phyloP scores from a whole-genome alignment of 2,888 invertebrate genomes.

The Eubasilissa splendida region DNA sequence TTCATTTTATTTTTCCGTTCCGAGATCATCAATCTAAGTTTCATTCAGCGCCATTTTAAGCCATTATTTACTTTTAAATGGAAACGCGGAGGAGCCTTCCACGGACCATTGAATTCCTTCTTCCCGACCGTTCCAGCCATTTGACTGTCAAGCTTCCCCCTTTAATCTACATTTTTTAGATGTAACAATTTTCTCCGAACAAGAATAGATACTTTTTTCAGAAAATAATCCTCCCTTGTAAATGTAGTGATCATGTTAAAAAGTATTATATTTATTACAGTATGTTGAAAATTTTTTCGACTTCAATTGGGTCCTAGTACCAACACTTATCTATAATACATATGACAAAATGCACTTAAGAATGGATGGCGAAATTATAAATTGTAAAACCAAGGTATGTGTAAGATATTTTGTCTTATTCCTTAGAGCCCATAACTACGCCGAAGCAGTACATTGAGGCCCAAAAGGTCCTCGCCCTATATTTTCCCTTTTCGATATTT shows the following conservation, averaged over 20 bases:
- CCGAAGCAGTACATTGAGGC: too few relatives aligned
- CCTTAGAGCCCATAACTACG: too few relatives aligned
- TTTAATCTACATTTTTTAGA: constrained; percentile 35
- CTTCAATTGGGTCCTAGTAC: too few relatives aligned
- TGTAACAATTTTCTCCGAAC: constrained; percentile 29
- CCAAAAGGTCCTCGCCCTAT: too few relatives aligned
- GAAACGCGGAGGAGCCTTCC: constrained; percentile 29
- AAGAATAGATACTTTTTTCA: not conserved
- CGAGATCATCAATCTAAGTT: constrained; percentile 34
- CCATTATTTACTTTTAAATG: constrained; percentile 46
- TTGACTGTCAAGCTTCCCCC: constrained; percentile 18
- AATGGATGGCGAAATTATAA: too few relatives aligned
- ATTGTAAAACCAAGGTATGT: too few relatives aligned
- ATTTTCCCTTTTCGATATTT: too few relatives aligned
- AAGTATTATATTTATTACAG: not conserved
- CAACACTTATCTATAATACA: too few relatives aligned
- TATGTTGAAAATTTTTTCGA: too few relatives aligned
- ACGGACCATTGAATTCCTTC: constrained; percentile 33
- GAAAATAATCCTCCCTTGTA: constrained; percentile 7
- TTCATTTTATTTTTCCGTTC: constrained; percentile 18
- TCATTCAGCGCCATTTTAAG: constrained; percentile 34
- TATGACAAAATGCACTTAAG: too few relatives aligned
- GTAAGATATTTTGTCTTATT: too few relatives aligned
- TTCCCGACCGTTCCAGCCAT: constrained; percentile 30
- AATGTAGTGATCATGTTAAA: not conserved